Percentiles rank a stretch among this genome's conserved stretches.
Conservation (phyloP, 1,140 invertebrate genomes). For the Asbolus verrucosus region DNA sequence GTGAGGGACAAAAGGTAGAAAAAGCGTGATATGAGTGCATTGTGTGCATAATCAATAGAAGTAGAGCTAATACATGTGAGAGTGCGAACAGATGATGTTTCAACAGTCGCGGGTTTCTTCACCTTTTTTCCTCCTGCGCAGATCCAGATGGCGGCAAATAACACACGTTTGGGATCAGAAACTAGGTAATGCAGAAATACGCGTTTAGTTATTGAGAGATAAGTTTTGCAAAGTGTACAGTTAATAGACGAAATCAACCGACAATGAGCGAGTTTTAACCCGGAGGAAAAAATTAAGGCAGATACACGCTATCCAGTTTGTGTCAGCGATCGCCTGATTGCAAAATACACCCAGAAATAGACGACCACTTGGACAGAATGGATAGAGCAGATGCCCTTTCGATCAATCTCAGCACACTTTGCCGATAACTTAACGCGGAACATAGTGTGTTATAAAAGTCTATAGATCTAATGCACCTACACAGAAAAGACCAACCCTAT, state of each 20-base stretch:
- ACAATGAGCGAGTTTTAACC: no score
- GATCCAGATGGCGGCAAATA: conserved; percentile 70
- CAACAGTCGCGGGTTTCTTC: conserved; percentile 72
- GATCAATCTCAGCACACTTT: conserved; percentile 12
- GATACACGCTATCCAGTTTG: no score
- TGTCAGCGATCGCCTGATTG: no score
- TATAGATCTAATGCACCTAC: conserved; percentile 61
- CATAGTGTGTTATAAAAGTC: conserved; percentile 22
- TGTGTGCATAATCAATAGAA: not conserved
- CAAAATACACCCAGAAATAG: no score
- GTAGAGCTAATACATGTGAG: conserved; percentile 62
- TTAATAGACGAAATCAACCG: conserved; percentile 18
- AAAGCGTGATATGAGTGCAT: no score
- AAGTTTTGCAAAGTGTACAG: conserved; percentile 9
- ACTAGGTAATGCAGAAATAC: conserved; percentile 67
- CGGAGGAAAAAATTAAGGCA: not conserved
- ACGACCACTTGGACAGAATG: no score
- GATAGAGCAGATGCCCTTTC: no score
- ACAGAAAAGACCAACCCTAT: conserved; percentile 63
- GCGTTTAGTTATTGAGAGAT: conserved; percentile 57
- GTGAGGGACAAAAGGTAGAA: no score
- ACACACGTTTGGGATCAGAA: conserved; percentile 67
- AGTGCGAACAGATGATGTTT: conserved; percentile 62
- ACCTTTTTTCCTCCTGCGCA: conserved; percentile 79
- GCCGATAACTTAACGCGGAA: conserved; percentile 37